These are phyloP conservation scores for Dermatemys mawii DNA, from an alignment of 2,113 vertebrate species.

Conservation along the genomic window DNA sequence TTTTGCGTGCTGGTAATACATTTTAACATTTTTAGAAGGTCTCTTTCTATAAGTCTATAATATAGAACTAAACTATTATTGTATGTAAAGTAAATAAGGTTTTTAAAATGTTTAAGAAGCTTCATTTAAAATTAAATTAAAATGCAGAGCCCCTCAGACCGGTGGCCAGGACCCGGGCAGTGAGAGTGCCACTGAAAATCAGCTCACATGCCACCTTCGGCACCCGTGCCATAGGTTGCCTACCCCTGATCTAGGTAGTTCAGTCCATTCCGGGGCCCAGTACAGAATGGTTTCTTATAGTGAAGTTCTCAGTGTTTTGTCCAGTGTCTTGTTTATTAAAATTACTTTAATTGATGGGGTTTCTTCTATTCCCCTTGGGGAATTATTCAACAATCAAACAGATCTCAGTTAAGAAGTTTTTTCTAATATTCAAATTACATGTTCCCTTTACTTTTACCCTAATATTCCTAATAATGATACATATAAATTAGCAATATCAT, in stretches of 20 bases:
- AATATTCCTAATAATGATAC: slow-evolving; percentile 10
- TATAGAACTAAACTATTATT: no score
- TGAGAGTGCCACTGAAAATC: no score
- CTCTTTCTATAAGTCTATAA: no score
- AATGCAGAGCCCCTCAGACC: no score
- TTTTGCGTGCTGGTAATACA: no score
- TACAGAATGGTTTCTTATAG: not conserved
- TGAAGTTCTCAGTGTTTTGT: not conserved
- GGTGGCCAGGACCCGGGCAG: no score
- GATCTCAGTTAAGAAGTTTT: not conserved
- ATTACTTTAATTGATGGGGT: not conserved
- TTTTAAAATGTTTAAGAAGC: no score
- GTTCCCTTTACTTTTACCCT: not conserved
- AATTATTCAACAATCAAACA: not conserved
- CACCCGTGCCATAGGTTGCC: no score
- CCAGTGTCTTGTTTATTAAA: not conserved
- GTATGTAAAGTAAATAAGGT: no score
- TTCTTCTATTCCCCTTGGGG: not conserved
- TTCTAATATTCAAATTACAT: not conserved
- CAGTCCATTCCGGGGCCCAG: not conserved
- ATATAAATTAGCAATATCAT: slow-evolving; percentile 5
- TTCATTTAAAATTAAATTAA: no score
- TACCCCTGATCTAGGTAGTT: not conserved
- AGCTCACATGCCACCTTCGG: no score
- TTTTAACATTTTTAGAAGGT: no score